Base-by-base conservation (phyloP, 2,888 invertebrate species). In the Ichneumoninae sp. region DNA sequence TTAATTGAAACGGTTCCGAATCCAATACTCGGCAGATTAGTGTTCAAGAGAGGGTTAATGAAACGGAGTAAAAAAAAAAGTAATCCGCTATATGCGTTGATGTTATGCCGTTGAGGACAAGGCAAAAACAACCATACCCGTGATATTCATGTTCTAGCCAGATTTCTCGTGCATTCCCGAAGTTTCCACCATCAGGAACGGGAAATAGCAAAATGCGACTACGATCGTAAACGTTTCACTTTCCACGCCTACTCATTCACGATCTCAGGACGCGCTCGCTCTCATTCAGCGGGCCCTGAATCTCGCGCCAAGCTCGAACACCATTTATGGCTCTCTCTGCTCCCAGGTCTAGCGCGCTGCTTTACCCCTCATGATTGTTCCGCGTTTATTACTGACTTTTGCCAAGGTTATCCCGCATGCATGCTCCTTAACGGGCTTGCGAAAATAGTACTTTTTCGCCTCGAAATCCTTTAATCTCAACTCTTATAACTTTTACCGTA, bases 191-290 rank as follows among this genome's bases (percentile, higher is more conserved):
- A 19, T 19, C 36, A 40, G 33, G 19, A 71, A 71, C 22, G 70
- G 26, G 44, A 73, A 36, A n/a, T 22, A 26, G 44, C n/a, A 40
- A 50, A 8, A 22, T 36, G 71, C 13, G 19, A 22, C 22, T 44
- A 7, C 57, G 26, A 8, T 50, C 47, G 36, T 19, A 36, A 57
- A 47, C 36, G 79, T 50, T 79, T 66, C 60, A 80, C 75, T 83
- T 83, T 83, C 75, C 75, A 76, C 75, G 75, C 50, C 60, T n/a
- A 50, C 40, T 71, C 47, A 8, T 26, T 57, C 57, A 30, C 57
- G 54, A 44, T 54, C 50, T 26, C 47, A 13, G 13, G 26, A 47
- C 54, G 63, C 36, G 47, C 50, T 73, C 47, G 36, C 66, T 8
- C 47, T 47, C 36, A 5, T 69, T 50, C 36, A 26, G 19, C 52